Percentiles rank a stretch among this genome's conserved stretches.
Evolutionary conservation across 2,797 vertebrate genomes (phyloP).

Genomic region (Anabas testudineus): DNA sequence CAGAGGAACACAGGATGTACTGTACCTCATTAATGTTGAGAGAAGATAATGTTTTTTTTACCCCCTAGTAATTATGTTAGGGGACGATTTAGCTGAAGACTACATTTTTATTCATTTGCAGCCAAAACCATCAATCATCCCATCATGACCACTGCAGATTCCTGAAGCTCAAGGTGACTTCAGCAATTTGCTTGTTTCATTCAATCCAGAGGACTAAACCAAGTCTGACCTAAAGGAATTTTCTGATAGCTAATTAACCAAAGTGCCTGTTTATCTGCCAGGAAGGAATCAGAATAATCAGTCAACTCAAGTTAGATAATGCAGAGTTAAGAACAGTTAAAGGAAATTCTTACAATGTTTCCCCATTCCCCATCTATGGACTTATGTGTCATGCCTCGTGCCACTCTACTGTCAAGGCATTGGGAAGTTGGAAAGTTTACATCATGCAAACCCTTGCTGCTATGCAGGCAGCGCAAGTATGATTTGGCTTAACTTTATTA

Average conservation of each 20-base stretch:
- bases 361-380: neutral
- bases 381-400: neutral
- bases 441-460: no score
- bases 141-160: no score
- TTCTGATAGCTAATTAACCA: neutral
- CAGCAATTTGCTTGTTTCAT: neutral
- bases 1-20: neutral
- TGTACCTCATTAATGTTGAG: neutral
- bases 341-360: no score
- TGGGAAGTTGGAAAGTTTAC: no score
- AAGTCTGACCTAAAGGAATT: neutral
- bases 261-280: neutral
- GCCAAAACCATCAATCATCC: neutral
- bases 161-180: neutral
- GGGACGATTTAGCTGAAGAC: no score
- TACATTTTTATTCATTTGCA: neutral
- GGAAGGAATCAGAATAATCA: neutral
- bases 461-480: no score
- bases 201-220: neutral
- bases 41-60: neutral
- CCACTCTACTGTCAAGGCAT: neutral
- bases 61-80: neutral
- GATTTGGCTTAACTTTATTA: neutral
- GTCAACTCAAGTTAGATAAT: neutral
- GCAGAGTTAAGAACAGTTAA: no score